phyloP scores from a whole-genome alignment of 2,888 invertebrate genomes.

The Agrypnus murinus region DNA sequence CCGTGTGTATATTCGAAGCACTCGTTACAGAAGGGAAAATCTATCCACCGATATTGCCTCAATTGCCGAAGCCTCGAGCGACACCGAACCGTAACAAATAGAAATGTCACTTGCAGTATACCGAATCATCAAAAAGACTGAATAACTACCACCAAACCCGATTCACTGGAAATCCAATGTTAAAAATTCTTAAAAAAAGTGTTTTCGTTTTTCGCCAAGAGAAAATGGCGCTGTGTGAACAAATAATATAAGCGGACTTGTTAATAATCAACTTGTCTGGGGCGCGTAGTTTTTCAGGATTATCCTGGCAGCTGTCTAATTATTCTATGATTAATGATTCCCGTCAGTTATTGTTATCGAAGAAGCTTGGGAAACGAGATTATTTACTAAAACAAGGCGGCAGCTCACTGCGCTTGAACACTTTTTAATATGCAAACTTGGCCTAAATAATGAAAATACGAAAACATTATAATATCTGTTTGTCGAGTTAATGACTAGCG shows the following conservation, averaged over 20 bases:
- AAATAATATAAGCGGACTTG: slow-evolving; percentile 9
- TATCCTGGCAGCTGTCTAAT: slow-evolving; percentile 36
- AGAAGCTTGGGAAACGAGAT: slow-evolving; percentile 27
- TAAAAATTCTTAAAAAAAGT: neutral
- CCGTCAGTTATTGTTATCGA: slow-evolving; percentile 36
- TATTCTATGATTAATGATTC: slow-evolving; percentile 42
- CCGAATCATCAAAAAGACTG: slow-evolving; percentile 19
- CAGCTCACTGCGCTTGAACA: neutral
- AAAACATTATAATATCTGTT: slow-evolving; percentile 35
- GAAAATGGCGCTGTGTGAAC: neutral
- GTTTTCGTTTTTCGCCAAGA: neutral
- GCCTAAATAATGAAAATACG: slow-evolving; percentile 32
- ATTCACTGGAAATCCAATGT: neutral
- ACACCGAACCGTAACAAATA: slow-evolving; percentile 40
- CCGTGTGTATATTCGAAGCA: slow-evolving; percentile 41
- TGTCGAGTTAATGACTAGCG: slow-evolving; percentile 42
- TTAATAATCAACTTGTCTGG: slow-evolving; percentile 30
- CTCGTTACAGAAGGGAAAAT: slow-evolving; percentile 37
- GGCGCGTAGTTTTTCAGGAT: slow-evolving; percentile 36
- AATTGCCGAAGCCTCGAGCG: slow-evolving; percentile 35
- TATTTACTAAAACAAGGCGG: slow-evolving; percentile 24
- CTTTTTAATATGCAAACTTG: slow-evolving; percentile 36
- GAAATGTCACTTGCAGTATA: slow-evolving; percentile 43
- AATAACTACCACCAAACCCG: slow-evolving; percentile 11
- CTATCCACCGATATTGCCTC: slow-evolving; percentile 34